These are phyloP conservation scores for Lepus europaeus DNA, from an alignment of 2,113 vertebrate species.

Conservation along the genomic window DNA sequence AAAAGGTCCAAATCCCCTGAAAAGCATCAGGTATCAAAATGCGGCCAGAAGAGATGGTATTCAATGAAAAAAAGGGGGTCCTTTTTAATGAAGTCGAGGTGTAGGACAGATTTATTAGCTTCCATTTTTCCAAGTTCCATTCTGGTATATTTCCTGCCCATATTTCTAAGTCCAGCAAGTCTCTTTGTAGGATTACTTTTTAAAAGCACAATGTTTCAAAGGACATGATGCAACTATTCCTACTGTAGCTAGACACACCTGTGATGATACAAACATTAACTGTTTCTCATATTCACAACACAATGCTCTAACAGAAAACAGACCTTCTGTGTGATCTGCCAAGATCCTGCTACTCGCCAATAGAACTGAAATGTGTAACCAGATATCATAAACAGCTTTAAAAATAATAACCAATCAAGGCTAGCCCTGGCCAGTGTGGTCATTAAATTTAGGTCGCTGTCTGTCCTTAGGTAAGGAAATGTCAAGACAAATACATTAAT, in stretches of 20 bases:
- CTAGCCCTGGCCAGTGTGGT: not conserved
- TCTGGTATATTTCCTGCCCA: conserved; percentile 74
- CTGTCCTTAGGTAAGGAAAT: not conserved
- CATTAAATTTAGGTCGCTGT: not conserved
- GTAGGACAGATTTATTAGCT: conserved; percentile 85
- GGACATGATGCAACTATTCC: not conserved
- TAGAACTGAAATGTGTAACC: not conserved
- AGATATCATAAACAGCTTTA: conserved; percentile 26
- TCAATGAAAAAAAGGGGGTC: conserved; percentile 45
- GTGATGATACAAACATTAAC: conserved; percentile 40
- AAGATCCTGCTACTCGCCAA: not conserved
- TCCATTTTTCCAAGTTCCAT: conserved; percentile 76
- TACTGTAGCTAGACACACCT: conserved; percentile 69
- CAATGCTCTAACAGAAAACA: conserved; percentile 59
- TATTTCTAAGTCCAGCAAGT: conserved; percentile 72
- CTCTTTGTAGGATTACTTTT: conserved; percentile 65
- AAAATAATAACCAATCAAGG: conserved; percentile 38
- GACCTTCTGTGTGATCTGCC: not conserved
- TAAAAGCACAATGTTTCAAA: conserved; percentile 54
- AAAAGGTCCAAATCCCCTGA: conserved; percentile 65
- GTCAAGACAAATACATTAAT: not conserved
- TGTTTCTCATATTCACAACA: not conserved
- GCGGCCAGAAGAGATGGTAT: conserved; percentile 79
- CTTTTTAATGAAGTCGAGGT: conserved; percentile 83
- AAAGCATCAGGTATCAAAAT: conserved; percentile 81